Conservation (phyloP, 2,888 invertebrate species). For the Phyto melanocephala region DNA sequence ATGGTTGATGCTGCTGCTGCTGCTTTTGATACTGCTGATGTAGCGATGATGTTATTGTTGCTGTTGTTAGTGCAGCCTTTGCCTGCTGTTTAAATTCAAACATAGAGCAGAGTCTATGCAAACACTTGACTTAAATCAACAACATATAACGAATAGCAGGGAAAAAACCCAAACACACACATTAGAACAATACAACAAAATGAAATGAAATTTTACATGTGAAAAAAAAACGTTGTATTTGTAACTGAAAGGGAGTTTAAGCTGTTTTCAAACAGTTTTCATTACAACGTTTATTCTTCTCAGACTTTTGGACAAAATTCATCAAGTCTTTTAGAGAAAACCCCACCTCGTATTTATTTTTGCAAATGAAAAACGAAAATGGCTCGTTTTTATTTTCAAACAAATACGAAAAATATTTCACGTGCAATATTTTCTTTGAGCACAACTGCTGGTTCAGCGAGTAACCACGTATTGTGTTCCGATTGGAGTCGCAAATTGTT, state of each 20-base stretch:
- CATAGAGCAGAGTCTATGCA: slow-evolving; percentile 51
- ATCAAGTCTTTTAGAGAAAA: slow-evolving; percentile 21
- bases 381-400: slow-evolving; percentile 30
- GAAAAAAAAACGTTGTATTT: slow-evolving; percentile 3
- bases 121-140: slow-evolving; percentile 61
- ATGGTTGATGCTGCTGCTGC: slow-evolving; percentile 39
- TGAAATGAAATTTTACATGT: slow-evolving; percentile 19
- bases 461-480: too few species aligned
- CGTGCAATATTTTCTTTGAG: slow-evolving; percentile 24
- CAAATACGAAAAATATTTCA: slow-evolving; percentile 19
- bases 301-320: background rate
- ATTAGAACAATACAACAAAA: background rate
- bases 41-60: background rate
- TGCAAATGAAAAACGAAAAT: slow-evolving; percentile 28
- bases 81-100: slow-evolving; percentile 36
- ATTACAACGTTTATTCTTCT: slow-evolving; percentile 12
- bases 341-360: slow-evolving; percentile 2
- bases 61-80: background rate
- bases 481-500: too few species aligned
- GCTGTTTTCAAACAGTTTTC: slow-evolving; percentile 51
- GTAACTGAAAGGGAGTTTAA: slow-evolving; percentile 45
- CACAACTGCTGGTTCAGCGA: background rate
- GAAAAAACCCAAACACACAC: background rate
- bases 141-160: slow-evolving; percentile 27
- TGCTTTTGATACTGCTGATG: slow-evolving; percentile 22